phyloP scores from a whole-genome alignment of 2,888 invertebrate genomes.

The Eudemis profundana region DNA sequence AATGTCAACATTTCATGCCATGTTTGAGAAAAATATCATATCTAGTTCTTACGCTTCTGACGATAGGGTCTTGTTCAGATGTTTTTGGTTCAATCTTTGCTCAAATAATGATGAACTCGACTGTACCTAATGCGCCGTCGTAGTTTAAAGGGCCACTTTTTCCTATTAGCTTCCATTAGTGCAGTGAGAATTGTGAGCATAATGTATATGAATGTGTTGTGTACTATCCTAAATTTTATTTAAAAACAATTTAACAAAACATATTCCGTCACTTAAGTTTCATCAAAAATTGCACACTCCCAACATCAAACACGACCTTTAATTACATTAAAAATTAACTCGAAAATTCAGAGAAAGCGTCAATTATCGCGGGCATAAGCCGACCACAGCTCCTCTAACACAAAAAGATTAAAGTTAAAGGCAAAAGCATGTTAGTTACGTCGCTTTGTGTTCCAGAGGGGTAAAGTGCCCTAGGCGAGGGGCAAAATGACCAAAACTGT shows the following conservation, averaged over 20 bases:
- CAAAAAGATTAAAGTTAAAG: neutral
- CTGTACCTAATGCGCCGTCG: no score
- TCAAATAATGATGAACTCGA: no score
- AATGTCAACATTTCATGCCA: no score
- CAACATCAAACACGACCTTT: conserved; percentile 5
- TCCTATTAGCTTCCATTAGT: no score
- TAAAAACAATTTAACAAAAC: neutral
- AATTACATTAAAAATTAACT: conserved; percentile 29
- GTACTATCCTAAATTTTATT: no score
- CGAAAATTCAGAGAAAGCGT: conserved; percentile 12
- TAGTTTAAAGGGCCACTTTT: no score
- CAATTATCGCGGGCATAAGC: conserved; percentile 23
- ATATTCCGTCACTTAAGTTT: neutral
- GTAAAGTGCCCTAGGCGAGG: neutral
- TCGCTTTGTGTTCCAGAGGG: neutral
- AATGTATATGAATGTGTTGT: no score
- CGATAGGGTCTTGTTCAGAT: no score
- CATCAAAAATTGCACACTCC: neutral
- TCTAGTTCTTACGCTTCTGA: no score
- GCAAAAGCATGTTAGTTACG: neutral
- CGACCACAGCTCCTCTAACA: conserved; percentile 4
- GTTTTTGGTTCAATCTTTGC: no score
- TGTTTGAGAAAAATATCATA: no score
- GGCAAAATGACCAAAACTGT: neutral
- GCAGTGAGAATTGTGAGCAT: no score